Conservation (phyloP, 2,113 vertebrate species). For the Tonatia bakeri region DNA sequence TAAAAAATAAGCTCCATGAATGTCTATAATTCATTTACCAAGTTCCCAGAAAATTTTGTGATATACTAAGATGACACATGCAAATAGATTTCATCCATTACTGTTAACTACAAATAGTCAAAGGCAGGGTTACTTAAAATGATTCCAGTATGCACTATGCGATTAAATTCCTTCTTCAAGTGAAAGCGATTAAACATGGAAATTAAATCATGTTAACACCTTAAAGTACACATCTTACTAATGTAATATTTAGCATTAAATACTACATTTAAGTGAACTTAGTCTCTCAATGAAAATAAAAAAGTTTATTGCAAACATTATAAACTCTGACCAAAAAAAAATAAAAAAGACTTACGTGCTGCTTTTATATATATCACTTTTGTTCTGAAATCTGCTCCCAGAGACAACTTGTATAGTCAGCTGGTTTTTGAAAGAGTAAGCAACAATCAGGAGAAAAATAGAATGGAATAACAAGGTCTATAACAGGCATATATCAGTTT, state of each 20-base stretch:
- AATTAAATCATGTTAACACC: background rate
- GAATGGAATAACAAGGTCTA: constrained; percentile 13
- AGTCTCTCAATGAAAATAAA: constrained; percentile 13
- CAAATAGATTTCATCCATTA: background rate
- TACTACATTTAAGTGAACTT: background rate
- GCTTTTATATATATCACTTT: constrained; percentile 25
- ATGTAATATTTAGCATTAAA: constrained; percentile 15
- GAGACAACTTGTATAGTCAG: constrained; percentile 45
- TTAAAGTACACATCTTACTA: background rate
- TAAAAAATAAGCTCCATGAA: constrained; percentile 1
- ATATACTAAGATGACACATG: background rate
- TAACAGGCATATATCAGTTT: background rate
- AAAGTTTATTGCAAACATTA: constrained; percentile 11
- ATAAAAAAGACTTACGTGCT: constrained; percentile 32
- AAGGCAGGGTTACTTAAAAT: background rate
- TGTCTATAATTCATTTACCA: background rate
- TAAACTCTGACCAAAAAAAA: background rate
- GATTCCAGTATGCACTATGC: background rate
- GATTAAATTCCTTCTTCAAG: constrained; percentile 33
- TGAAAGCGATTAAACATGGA: background rate
- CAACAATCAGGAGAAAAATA: constrained; percentile 49
- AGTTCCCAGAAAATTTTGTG: background rate
- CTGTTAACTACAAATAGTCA: background rate
- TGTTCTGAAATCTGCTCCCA: constrained; percentile 49
- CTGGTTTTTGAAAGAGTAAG: constrained; percentile 56